Evolutionary conservation across 1,140 invertebrate species (phyloP).

Genomic region (Lepidostoma basale): DNA sequence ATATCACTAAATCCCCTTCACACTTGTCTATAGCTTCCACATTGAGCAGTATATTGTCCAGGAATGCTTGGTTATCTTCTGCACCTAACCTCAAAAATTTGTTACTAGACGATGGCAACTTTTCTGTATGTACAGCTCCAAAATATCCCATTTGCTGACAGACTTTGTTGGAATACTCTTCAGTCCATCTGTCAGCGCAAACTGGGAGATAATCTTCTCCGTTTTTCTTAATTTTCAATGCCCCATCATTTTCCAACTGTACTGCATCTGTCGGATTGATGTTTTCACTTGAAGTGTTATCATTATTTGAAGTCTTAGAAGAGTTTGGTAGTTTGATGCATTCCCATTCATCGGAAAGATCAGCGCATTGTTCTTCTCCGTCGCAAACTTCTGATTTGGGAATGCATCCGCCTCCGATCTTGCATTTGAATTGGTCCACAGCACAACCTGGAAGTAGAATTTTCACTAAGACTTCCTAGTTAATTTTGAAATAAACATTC

Average conservation of each 20-base stretch:
- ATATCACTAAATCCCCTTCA: constrained; percentile 55
- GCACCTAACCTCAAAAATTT: constrained; percentile 10
- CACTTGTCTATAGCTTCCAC: constrained; percentile 57
- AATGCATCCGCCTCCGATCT: constrained; percentile 67
- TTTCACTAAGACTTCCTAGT: too few relatives aligned
- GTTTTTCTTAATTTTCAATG: constrained; percentile 35
- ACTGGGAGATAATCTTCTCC: constrained; percentile 54
- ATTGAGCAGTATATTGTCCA: constrained; percentile 52
- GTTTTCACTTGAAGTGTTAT: constrained; percentile 29
- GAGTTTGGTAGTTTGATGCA: constrained; percentile 52
- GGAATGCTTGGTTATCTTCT: background rate
- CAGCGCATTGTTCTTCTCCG: constrained; percentile 66
- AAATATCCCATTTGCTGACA: constrained; percentile 63
- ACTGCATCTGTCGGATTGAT: constrained; percentile 18
- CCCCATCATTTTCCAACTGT: background rate
- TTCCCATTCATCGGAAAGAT: constrained; percentile 69
- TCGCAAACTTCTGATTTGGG: constrained; percentile 62
- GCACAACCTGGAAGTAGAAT: constrained; percentile 56
- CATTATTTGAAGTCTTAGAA: constrained; percentile 20
- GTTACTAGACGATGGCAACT: constrained; percentile 39
- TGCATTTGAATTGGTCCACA: constrained; percentile 64
- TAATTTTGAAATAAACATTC: too few relatives aligned
- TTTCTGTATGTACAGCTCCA: constrained; percentile 53
- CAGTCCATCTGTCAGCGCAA: constrained; percentile 63
- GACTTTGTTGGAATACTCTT: constrained; percentile 60